phyloP scores from a whole-genome alignment of 2,888 invertebrate species.

The Mythimna pallens region DNA sequence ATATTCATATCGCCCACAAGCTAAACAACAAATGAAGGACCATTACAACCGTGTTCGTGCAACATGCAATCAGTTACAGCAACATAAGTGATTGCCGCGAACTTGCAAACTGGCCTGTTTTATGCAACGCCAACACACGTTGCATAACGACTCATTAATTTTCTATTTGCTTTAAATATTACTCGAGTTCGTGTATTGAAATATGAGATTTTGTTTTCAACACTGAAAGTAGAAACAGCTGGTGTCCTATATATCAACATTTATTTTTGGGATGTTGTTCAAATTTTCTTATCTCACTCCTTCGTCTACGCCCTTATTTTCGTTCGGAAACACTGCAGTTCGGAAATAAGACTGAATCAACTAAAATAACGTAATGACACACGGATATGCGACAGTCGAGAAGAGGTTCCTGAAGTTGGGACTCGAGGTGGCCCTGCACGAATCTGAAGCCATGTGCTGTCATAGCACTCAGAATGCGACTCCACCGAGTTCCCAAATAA shows the following conservation, averaged over 20 bases:
- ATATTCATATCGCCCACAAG: constrained; percentile 66
- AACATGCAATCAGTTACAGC: constrained; percentile 81
- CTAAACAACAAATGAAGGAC: constrained; percentile 75
- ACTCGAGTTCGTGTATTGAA: constrained; percentile 52
- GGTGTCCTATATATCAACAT: constrained; percentile 44
- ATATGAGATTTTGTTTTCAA: constrained; percentile 53
- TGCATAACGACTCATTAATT: constrained; percentile 73
- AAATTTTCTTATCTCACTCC: background rate
- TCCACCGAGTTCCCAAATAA: too few species aligned
- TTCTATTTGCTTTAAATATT: constrained; percentile 70
- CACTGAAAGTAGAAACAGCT: constrained; percentile 28
- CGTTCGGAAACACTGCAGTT: too few species aligned
- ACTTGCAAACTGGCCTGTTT: constrained; percentile 77
- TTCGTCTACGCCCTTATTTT: too few species aligned
- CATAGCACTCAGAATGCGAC: too few species aligned
- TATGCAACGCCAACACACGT: constrained; percentile 66
- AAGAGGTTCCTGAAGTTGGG: background rate
- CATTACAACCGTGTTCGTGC: constrained; percentile 77
- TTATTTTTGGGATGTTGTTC: constrained; percentile 27
- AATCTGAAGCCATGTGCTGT: too few species aligned
- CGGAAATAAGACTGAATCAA: too few species aligned
- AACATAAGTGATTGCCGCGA: constrained; percentile 81
- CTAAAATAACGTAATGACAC: too few species aligned
- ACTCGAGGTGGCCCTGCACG: too few species aligned
- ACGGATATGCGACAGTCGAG: too few species aligned